Evolutionary conservation across 2,888 invertebrate genomes (phyloP), one percentile per base, ranked within the genome.

Genomic region (Tricholauxania praeusta): DNA sequence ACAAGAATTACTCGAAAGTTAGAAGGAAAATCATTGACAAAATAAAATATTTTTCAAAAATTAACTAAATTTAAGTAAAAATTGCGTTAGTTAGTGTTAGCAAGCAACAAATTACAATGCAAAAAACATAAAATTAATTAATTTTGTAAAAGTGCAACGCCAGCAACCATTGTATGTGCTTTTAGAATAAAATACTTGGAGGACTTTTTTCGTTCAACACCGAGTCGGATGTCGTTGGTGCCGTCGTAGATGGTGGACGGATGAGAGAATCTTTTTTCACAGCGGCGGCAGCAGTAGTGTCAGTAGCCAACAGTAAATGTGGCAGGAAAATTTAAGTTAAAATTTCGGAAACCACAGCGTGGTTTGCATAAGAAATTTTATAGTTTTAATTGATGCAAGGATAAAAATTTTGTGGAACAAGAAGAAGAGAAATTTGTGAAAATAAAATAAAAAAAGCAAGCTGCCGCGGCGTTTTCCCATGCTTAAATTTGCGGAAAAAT

Each of bases 1-100:
- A 65, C 65, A 65, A 65, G 71, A 71, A 71, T 65, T 65, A 57
- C 71, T 65, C 64, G 59, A 52, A 62, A 72, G 55, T 63, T 72
- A 63, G 55, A 67, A 55, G 67, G 49, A 68, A 68, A 72, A 69
- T 69, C 64, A 63, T 55, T 69, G 72, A 55, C 63, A 72, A 64
- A 69, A 64, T 69, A 64, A 59, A 57, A 47, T 55, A 69, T 63
- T 63, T 63, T 64, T 63, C 32, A 1, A 48, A 48, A 53, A 53
- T 22, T 63, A 22, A 67, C 32, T 62, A 15, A 49, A 72, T 65
- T 66, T 72, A 10, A 51, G 51, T 19, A n/a, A 32, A 63, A 62
- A 63, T 22, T 22, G 19, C 53, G 17, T 10, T 4, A 7, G 2
- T 22, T 32, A 39, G 12, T 22, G 39, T n/a, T 15, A 57, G 19